Base-by-base conservation (phyloP, 2,888 invertebrate species). In the Brachynemurus nebulosus region DNA sequence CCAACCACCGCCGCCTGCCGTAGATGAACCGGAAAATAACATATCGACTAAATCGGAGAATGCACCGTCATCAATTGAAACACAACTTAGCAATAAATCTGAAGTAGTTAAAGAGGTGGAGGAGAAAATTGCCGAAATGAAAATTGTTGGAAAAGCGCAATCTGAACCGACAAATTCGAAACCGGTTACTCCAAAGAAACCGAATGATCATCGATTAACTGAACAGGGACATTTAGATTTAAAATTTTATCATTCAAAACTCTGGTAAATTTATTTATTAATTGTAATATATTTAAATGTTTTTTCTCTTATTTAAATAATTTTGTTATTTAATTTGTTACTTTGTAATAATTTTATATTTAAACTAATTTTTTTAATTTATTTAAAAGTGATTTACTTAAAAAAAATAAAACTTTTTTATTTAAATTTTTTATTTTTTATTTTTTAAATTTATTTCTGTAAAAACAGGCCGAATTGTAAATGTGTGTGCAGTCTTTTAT, bases 201-300 rank as follows among this genome's bases (percentile, higher is more conserved):
- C 65, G 25, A 62, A 60, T 53, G 62, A 64, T 50, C n/a, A n/a
- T n/a, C n/a, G n/a, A n/a, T 54, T 66, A 40, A 79, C 80, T 16
- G 75, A 76, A 40, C 73, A 74, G 55, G 80, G 79, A 35, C 81
- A 74, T 61, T 73, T 82, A 53, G 83, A 84, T 64, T 69, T 84
- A 35, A 84, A 84, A 59, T 83, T 81, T 64, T 80, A 80, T 62
- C 83, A 83, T 63, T 82, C 80, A 55, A 79, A 77, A 54, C 68
- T 84, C 54, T 84, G 84, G 84, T 84, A 79, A 58, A 55, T 47
- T 18, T 40, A 33, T 20, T n/a, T n/a, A n/a, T n/a, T n/a, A n/a
- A n/a, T 16, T 33, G 18, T 37, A 37, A 11, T 21, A 17, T 30
- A 27, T 11, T 21, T 27, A 33, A 38, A 45, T 21, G 39, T 27